phyloP scores from a whole-genome alignment of 2,113 vertebrate species.

The Syrrhaptes paradoxus region DNA sequence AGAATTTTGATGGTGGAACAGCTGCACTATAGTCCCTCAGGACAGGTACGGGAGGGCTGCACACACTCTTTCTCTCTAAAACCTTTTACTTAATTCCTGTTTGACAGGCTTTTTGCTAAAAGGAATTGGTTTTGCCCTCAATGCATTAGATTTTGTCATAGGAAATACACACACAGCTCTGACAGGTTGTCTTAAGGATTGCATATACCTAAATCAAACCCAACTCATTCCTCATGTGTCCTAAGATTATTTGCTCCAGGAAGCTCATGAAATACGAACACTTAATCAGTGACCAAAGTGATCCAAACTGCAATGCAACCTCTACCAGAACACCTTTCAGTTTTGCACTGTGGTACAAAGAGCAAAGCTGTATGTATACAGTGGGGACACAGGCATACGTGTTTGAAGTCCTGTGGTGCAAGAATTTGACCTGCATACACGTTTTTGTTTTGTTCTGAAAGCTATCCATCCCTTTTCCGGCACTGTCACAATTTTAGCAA shows the following conservation, averaged over 20 bases:
- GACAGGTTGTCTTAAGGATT: neutral
- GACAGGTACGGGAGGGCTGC: neutral
- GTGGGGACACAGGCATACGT: fast-evolving
- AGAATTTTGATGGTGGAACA: neutral
- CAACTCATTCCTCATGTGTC: neutral
- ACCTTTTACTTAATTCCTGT: neutral
- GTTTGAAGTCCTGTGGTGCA: neutral
- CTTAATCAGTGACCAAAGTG: neutral
- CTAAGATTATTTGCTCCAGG: neutral
- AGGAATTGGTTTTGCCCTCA: neutral
- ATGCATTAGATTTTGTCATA: neutral
- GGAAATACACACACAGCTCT: neutral
- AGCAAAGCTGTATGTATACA: neutral
- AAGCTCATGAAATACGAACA: neutral
- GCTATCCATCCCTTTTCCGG: neutral
- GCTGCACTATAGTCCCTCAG: neutral
- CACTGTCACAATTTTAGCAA: neutral
- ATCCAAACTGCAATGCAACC: neutral
- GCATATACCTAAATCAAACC: neutral
- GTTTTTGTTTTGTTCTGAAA: neutral
- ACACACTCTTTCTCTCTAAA: neutral
- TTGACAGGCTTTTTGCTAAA: neutral
- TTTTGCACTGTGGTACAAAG: neutral
- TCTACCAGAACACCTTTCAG: neutral
- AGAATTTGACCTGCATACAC: neutral